Evolutionary conservation across 2,888 invertebrate species (phyloP).

Genomic region (Notodonta ziczac): DNA sequence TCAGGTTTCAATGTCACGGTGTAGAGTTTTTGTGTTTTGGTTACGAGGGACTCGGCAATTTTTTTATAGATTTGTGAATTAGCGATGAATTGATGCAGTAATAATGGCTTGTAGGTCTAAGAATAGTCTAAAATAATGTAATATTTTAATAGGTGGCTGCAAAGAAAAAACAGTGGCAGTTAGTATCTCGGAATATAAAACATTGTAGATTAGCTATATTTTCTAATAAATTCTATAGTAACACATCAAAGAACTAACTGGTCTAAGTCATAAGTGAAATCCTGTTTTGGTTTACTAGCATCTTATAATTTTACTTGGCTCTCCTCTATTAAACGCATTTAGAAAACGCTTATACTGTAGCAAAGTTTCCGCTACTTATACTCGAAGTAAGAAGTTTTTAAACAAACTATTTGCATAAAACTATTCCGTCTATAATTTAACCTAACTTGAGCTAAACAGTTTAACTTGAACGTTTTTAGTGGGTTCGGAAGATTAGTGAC

Average conservation of each 20-base stretch:
- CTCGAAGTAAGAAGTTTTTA: neutral
- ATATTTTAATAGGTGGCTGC: too few relatives aligned
- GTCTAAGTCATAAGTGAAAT: too few relatives aligned
- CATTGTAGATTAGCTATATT: neutral
- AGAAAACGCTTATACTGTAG: neutral
- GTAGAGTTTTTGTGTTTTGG: neutral
- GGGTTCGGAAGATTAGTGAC: neutral
- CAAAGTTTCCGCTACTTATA: neutral
- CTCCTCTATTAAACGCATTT: too few relatives aligned
- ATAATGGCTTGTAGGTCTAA: too few relatives aligned
- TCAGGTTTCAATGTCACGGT: neutral
- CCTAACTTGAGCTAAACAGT: neutral
- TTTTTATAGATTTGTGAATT: neutral
- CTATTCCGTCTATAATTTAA: neutral
- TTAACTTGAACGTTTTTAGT: conserved; percentile 3
- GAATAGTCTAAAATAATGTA: too few relatives aligned
- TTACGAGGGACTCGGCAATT: neutral
- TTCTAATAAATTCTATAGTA: too few relatives aligned
- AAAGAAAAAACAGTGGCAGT: too few relatives aligned
- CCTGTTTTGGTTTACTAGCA: too few relatives aligned
- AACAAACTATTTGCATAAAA: conserved; percentile 4
- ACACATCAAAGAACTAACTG: too few relatives aligned
- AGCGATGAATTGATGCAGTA: neutral
- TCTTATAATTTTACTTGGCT: too few relatives aligned
- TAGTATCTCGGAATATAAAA: neutral